Evolutionary conservation across 2,797 vertebrate genomes (phyloP).

Genomic region (Spea hammondii): DNA sequence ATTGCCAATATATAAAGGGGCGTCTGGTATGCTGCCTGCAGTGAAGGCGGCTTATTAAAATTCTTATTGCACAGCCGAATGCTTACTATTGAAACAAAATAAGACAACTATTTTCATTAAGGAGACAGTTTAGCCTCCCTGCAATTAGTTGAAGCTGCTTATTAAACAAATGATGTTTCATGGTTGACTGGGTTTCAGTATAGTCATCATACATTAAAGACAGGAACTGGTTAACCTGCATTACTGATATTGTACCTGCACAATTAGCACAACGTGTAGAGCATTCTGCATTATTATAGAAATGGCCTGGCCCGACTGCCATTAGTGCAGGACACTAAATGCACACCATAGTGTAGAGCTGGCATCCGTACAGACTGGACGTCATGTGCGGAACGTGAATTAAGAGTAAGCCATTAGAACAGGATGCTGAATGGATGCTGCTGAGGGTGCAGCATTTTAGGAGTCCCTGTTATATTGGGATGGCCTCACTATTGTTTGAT

Average conservation of each 20-base stretch:
- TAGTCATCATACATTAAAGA: not conserved
- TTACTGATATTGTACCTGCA: no score
- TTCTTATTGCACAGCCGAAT: not conserved
- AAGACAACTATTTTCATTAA: no score
- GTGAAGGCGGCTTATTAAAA: not conserved
- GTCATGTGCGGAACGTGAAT: no score
- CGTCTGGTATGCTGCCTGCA: not conserved
- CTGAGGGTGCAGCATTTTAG: no score
- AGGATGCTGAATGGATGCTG: no score
- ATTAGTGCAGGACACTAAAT: not conserved
- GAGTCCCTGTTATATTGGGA: no score
- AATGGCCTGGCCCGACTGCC: not conserved
- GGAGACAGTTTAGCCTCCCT: not conserved
- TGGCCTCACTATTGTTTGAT: no score
- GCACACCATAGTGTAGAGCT: no score
- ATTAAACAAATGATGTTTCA: not conserved
- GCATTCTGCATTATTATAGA: not conserved
- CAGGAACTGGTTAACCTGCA: no score
- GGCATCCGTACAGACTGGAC: no score
- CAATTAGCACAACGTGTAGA: not conserved
- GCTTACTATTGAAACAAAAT: no score
- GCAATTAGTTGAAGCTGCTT: not conserved
- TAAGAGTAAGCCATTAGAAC: no score
- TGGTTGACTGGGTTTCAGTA: not conserved
- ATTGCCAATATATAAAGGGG: not conserved